phyloP scores from a whole-genome alignment of 2,888 invertebrate genomes.

The Drosophila algonquin region DNA sequence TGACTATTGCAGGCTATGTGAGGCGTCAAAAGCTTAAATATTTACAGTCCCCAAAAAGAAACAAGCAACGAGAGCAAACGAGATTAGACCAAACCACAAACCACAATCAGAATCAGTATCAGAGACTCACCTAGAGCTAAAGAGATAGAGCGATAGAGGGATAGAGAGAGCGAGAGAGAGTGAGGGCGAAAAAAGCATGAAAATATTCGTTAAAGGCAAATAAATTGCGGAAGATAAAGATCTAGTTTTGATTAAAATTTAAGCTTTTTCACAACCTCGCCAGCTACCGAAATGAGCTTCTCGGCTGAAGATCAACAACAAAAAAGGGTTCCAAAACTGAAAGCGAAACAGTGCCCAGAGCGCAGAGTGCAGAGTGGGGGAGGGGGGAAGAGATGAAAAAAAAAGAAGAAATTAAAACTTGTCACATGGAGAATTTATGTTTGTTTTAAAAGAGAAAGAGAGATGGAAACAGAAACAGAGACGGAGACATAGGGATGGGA shows the following conservation, averaged over 20 bases:
- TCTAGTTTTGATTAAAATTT: conserved; percentile 80
- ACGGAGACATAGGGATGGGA: conserved; percentile 4
- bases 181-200: conserved; percentile 43
- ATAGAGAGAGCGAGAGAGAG: conserved; percentile 44
- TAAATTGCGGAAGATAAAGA: conserved; percentile 76
- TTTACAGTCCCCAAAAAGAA: conserved; percentile 60
- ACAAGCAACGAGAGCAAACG: not conserved
- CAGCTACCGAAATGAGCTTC: conserved; percentile 64
- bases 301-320: conserved; percentile 13
- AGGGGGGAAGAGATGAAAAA: conserved; percentile 4
- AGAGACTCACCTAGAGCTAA: not conserved
- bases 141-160: not conserved
- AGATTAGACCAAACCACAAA: conserved; percentile 1
- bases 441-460: conserved; percentile 55
- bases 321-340: conserved; percentile 1
- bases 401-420: conserved; percentile 66
- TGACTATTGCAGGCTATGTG: conserved; percentile 46
- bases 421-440: conserved; percentile 68
- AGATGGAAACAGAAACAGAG: conserved; percentile 41
- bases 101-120: conserved; percentile 41
- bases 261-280: conserved; percentile 78
- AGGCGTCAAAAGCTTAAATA: conserved; percentile 80
- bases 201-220: conserved; percentile 75
- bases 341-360: not conserved
- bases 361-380: not conserved